Conservation (phyloP, 2,888 invertebrate genomes). For the Nysson spinosus region DNA sequence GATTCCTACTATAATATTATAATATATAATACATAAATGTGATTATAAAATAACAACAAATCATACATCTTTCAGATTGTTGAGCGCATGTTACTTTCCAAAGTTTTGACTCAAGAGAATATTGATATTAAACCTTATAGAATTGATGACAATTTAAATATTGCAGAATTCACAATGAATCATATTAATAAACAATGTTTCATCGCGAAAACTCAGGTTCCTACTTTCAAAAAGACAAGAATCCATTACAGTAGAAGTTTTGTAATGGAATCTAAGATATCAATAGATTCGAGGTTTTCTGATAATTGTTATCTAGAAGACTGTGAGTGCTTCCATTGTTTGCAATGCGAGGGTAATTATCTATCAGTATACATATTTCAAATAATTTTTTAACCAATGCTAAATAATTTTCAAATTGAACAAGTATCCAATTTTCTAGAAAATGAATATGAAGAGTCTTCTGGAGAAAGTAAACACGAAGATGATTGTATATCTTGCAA, state of each 20-base stretch:
- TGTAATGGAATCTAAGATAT: not conserved
- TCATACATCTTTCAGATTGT: constrained; percentile 68
- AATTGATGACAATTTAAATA: constrained; percentile 72
- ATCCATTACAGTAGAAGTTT: constrained; percentile 3
- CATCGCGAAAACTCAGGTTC: no score
- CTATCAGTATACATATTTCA: not conserved
- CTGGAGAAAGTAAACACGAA: constrained; percentile 5
- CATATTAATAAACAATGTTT: no score
- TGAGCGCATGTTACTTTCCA: constrained; percentile 74
- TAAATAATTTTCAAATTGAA: not conserved
- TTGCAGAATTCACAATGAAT: constrained; percentile 70
- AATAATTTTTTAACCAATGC: not conserved
- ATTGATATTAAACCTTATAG: constrained; percentile 77
- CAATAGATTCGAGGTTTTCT: constrained; percentile 12
- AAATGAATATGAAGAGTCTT: constrained; percentile 6
- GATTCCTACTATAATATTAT: not conserved
- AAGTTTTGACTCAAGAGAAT: constrained; percentile 75
- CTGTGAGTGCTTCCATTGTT: constrained; percentile 37
- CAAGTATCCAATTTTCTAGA: not conserved
- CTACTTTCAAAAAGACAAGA: no score
- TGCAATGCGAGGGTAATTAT: constrained; percentile 25
- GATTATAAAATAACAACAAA: not conserved
- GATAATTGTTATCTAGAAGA: not conserved
- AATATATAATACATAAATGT: not conserved
- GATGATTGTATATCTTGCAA: constrained; percentile 27